A percentile compares a stretch with the other conserved stretches of the same genome.
These are phyloP conservation scores for Gnathonemus longibarbis DNA, from an alignment of 2,113 vertebrate genomes.

Conservation along the genomic window DNA sequence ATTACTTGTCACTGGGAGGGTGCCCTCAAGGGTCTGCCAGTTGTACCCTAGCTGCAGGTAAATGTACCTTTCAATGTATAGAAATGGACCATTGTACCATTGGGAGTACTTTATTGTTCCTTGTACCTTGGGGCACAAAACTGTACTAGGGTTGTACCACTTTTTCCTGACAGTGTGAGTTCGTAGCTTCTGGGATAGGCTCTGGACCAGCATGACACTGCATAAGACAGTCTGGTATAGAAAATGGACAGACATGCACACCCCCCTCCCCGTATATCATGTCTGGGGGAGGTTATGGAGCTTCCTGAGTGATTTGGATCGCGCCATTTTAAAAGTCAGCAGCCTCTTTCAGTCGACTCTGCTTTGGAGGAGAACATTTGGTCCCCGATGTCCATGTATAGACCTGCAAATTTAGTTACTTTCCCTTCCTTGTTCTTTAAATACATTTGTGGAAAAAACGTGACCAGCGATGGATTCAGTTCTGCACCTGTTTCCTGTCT, in stretches of 20 bases:
- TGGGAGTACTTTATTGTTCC: background rate
- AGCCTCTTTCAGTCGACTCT: background rate
- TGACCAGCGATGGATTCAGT: background rate
- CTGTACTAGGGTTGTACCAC: background rate
- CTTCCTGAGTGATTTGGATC: background rate
- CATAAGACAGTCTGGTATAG: background rate
- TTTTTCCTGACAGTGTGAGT: background rate
- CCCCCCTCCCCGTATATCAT: background rate
- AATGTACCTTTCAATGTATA: background rate
- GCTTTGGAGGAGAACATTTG: background rate
- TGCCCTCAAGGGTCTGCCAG: background rate
- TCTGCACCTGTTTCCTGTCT: background rate
- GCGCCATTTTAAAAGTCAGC: background rate
- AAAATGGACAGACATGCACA: background rate
- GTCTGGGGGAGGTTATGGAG: background rate
- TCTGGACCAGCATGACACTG: background rate
- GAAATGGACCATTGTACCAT: background rate
- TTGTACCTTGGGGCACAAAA: background rate
- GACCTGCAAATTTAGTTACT: background rate
- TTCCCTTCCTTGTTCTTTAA: slow-evolving; percentile 12
- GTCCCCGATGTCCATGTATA: background rate
- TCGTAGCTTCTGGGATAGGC: background rate
- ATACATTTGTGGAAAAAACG: background rate
- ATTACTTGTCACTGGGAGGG: background rate
- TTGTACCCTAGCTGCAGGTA: background rate